phyloP scores from a whole-genome alignment of 1,140 invertebrate species.

The Lycorma delicatula region DNA sequence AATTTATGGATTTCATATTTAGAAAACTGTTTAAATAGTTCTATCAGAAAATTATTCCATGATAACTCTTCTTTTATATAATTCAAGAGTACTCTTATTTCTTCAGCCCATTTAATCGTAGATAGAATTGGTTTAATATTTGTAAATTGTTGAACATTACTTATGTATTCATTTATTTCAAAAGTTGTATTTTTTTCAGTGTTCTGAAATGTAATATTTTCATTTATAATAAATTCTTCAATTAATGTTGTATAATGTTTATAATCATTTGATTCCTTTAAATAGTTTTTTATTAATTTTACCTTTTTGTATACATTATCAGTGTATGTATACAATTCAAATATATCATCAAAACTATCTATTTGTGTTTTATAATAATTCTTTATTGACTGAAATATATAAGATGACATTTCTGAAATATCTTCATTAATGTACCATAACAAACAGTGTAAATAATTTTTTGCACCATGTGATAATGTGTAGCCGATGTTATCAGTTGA shows the following conservation, averaged over 20 bases:
- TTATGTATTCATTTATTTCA: neutral
- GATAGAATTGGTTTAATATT: neutral
- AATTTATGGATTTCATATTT: neutral
- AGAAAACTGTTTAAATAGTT: neutral
- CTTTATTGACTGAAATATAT: neutral
- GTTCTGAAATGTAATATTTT: neutral
- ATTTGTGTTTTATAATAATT: neutral
- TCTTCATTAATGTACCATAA: neutral
- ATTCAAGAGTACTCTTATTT: neutral
- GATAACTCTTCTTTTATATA: neutral
- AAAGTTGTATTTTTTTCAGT: neutral
- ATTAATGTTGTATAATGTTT: neutral
- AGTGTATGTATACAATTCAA: neutral
- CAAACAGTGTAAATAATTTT: neutral
- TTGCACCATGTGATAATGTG: neutral
- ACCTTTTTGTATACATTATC: neutral
- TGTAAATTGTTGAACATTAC: neutral
- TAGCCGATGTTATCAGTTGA: neutral
- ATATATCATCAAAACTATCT: neutral
- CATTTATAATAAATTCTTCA: neutral
- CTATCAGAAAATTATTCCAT: neutral
- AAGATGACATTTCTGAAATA: neutral
- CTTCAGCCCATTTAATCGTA: neutral
- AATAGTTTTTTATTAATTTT: neutral
- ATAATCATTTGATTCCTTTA: neutral